These are phyloP conservation scores for Takifugu bimaculatus DNA, from an alignment of 2,113 vertebrate species.

Conservation along the genomic window DNA sequence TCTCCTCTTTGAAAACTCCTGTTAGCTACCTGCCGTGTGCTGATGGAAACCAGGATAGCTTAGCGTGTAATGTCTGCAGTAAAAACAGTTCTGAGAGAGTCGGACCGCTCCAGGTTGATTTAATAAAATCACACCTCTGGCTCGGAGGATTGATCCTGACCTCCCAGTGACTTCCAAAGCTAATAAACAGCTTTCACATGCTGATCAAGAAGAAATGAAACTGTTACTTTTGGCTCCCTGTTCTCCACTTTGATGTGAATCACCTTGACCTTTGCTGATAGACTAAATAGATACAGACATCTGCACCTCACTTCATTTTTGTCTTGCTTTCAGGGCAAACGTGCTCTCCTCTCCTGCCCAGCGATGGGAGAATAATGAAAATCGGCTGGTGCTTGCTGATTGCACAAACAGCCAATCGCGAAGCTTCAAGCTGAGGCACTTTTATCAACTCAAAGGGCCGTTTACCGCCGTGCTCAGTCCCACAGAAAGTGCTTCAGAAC, in stretches of 20 bases:
- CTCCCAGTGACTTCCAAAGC: conserved; percentile 60
- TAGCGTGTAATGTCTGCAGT: not conserved
- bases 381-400: conserved; percentile 78
- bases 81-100: conserved; percentile 6
- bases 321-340: conserved; percentile 50
- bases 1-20: not conserved
- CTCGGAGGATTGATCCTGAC: conserved; percentile 58
- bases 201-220: conserved; percentile 71
- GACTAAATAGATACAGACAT: conserved; percentile 73
- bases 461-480: conserved; percentile 81
- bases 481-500: conserved; percentile 45
- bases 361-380: conserved; percentile 70
- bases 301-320: conserved; percentile 51
- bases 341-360: conserved; percentile 37
- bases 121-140: conserved; percentile 59
- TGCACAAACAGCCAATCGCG: conserved; percentile 80
- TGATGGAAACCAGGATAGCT: not conserved
- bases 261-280: conserved; percentile 61
- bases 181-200: conserved; percentile 71
- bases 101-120: conserved; percentile 56
- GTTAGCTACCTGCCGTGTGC: not conserved
- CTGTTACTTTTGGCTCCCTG: conserved; percentile 75
- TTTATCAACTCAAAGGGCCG: conserved; percentile 49
- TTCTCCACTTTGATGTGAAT: conserved; percentile 70
- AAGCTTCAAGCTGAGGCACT: conserved; percentile 51